Conservation (phyloP, 2,888 invertebrate genomes). For the Nebria salina region DNA sequence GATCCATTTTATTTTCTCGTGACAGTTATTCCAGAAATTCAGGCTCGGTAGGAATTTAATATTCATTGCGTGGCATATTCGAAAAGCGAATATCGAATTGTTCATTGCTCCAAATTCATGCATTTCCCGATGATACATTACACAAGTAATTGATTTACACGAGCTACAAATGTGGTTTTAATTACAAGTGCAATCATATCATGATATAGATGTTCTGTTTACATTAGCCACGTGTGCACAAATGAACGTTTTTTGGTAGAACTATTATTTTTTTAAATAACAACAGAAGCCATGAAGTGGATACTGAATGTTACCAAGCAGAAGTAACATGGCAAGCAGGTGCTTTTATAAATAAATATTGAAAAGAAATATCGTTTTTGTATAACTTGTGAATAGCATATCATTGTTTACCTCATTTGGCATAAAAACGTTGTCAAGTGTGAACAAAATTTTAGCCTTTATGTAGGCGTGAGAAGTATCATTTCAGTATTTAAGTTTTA, state of each 20-base stretch:
- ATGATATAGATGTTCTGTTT: neutral
- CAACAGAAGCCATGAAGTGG: neutral
- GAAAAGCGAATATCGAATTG: neutral
- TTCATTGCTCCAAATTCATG: conserved; percentile 1
- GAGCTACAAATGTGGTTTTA: conserved; percentile 3
- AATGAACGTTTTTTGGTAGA: no score
- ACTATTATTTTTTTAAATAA: neutral
- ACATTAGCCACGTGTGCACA: no score
- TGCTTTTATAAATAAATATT: neutral
- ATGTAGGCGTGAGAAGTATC: no score
- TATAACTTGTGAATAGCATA: neutral
- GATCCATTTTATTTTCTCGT: neutral
- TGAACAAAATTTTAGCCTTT: neutral
- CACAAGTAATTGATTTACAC: conserved; percentile 13
- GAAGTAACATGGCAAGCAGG: neutral
- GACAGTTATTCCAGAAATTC: neutral
- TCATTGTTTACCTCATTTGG: neutral
- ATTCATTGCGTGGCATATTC: neutral
- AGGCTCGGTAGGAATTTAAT: neutral
- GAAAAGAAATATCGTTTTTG: neutral
- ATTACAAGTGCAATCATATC: neutral
- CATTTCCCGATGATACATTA: neutral
- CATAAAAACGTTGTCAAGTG: neutral
- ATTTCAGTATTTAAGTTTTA: neutral
- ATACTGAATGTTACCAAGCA: neutral